phyloP scores from a whole-genome alignment of 1,140 invertebrate genomes.

The Papilio glaucus region DNA sequence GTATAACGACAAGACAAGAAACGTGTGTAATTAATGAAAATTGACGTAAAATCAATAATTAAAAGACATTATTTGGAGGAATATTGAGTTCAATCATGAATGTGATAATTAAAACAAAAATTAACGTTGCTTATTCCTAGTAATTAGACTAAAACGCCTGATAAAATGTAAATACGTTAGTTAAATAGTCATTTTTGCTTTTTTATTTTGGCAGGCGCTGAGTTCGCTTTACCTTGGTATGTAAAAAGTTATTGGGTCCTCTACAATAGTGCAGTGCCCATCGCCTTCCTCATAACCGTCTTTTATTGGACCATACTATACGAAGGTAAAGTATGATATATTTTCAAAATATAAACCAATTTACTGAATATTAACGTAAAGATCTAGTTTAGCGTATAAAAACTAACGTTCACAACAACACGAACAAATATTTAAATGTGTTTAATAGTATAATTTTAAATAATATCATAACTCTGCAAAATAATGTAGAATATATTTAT shows the following conservation, averaged over 20 bases:
- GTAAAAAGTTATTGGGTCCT: conserved; percentile 87
- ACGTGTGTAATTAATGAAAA: too few species aligned
- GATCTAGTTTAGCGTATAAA: too few species aligned
- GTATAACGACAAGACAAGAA: background rate
- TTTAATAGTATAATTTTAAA: too few species aligned
- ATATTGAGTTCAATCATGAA: background rate
- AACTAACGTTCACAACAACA: too few species aligned
- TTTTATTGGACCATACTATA: conserved; percentile 87
- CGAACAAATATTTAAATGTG: too few species aligned
- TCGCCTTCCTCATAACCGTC: conserved; percentile 86
- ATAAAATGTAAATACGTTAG: too few species aligned
- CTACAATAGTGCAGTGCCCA: conserved; percentile 84
- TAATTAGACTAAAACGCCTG: too few species aligned
- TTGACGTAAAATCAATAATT: too few species aligned
- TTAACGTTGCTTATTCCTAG: too few species aligned
- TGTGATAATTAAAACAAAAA: background rate
- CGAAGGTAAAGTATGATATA: conserved; percentile 51
- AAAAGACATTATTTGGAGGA: too few species aligned
- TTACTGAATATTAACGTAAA: background rate
- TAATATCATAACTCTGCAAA: too few species aligned
- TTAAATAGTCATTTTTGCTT: conserved; percentile 31
- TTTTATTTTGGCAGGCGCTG: conserved; percentile 56
- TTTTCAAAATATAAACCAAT: background rate
- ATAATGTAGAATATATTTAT: too few species aligned
- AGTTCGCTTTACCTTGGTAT: conserved; percentile 71